Evolutionary conservation across 2,113 vertebrate species (phyloP).

Genomic region (Vulpes vulpes): DNA sequence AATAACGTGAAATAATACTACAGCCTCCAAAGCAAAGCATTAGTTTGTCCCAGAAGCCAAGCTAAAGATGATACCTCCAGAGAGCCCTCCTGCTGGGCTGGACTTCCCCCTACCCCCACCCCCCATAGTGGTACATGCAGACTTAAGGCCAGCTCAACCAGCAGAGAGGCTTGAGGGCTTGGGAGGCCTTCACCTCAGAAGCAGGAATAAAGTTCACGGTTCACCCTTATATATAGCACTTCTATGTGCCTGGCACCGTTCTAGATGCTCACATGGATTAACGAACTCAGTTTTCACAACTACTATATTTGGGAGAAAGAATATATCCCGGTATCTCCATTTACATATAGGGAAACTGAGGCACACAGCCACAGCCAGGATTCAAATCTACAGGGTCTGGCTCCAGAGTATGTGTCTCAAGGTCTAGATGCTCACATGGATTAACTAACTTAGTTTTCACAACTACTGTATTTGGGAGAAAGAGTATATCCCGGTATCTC

Average conservation of each 20-base stretch:
- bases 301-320: not conserved
- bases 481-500: not conserved
- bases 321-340: not conserved
- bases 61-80: not conserved
- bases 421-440: not conserved
- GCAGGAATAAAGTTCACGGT: not conserved
- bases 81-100: too few relatives aligned
- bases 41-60: not conserved
- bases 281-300: not conserved
- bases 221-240: not conserved
- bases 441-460: not conserved
- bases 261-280: not conserved
- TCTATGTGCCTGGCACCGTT: not conserved
- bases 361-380: not conserved
- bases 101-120: accelerated
- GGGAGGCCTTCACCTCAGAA: not conserved
- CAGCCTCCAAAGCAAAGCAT: not conserved
- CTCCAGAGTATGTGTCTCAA: not conserved
- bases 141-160: not conserved
- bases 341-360: constrained; percentile 16
- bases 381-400: not conserved
- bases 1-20: not conserved
- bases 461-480: not conserved
- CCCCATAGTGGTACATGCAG: too few relatives aligned
- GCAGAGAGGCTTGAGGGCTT: not conserved